These are phyloP conservation scores for Cyclina sinensis DNA, from an alignment of 1,140 invertebrate genomes.

Conservation along the genomic window DNA sequence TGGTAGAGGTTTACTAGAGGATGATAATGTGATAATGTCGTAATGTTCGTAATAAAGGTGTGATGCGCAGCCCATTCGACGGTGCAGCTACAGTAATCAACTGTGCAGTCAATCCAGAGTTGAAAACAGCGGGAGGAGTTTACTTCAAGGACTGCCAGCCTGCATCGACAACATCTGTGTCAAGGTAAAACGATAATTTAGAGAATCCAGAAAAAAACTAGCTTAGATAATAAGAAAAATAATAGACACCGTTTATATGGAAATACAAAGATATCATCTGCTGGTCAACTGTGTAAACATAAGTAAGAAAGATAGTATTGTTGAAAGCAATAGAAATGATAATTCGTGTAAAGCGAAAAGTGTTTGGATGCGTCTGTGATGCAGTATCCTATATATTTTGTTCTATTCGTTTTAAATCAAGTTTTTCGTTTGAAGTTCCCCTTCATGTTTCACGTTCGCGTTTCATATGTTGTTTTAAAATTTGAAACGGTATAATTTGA, in stretches of 20 bases:
- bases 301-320: too few species aligned
- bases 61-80: conserved; percentile 67
- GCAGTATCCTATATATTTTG: too few species aligned
- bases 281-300: background rate
- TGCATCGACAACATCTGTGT: conserved; percentile 14
- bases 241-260: background rate
- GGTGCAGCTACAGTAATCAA: conserved; percentile 71
- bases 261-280: background rate
- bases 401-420: too few species aligned
- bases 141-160: conserved; percentile 69
- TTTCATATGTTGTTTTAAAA: too few species aligned
- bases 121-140: conserved; percentile 65
- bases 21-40: too few species aligned
- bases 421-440: too few species aligned
- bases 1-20: too few species aligned
- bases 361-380: background rate
- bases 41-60: too few species aligned
- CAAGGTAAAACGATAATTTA: conserved; percentile 59
- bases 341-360: background rate
- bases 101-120: conserved; percentile 70
- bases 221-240: background rate
- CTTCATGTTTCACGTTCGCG: too few species aligned
- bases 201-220: too few species aligned
- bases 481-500: too few species aligned
- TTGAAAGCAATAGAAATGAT: background rate